Conservation (phyloP, 2,797 vertebrate species). For the Crocidura indochinensis region DNA sequence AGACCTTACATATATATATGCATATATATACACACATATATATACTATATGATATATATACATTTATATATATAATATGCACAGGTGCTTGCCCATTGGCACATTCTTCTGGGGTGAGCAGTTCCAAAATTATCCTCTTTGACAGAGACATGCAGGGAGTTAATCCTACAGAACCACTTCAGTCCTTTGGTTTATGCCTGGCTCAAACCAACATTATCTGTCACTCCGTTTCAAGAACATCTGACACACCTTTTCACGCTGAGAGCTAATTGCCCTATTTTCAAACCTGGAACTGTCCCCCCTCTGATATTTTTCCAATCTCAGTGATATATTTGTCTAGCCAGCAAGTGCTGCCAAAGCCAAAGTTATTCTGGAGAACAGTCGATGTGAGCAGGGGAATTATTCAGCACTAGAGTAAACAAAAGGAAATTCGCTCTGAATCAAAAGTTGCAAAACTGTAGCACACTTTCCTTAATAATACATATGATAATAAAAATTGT, state of each 20-base stretch:
- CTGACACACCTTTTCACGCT: slow-evolving; percentile 72
- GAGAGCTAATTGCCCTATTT: slow-evolving; percentile 80
- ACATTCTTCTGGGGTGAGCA: not conserved
- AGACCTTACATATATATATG: not conserved
- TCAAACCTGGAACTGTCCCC: slow-evolving; percentile 69
- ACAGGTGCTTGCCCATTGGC: not conserved
- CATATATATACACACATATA: not conserved
- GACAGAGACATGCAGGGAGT: not conserved
- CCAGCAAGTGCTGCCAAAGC: slow-evolving; percentile 64
- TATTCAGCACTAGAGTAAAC: slow-evolving; percentile 67
- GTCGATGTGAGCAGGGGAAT: not conserved
- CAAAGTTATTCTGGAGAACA: slow-evolving; percentile 28
- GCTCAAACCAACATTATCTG: slow-evolving; percentile 59
- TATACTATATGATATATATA: not conserved
- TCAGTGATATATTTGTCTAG: slow-evolving; percentile 73
- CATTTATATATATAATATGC: not conserved
- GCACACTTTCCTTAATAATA: slow-evolving; percentile 82
- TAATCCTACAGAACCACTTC: not conserved
- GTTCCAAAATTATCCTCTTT: slow-evolving; percentile 39
- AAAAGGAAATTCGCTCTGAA: slow-evolving; percentile 81
- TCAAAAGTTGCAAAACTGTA: slow-evolving; percentile 83
- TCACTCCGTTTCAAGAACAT: slow-evolving; percentile 63
- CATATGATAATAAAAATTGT: slow-evolving; percentile 86
- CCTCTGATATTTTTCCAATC: slow-evolving; percentile 74
- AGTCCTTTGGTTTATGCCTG: slow-evolving; percentile 5